Evolutionary conservation across 2,888 invertebrate genomes (phyloP).

Genomic region (Sisyra nigra): DNA sequence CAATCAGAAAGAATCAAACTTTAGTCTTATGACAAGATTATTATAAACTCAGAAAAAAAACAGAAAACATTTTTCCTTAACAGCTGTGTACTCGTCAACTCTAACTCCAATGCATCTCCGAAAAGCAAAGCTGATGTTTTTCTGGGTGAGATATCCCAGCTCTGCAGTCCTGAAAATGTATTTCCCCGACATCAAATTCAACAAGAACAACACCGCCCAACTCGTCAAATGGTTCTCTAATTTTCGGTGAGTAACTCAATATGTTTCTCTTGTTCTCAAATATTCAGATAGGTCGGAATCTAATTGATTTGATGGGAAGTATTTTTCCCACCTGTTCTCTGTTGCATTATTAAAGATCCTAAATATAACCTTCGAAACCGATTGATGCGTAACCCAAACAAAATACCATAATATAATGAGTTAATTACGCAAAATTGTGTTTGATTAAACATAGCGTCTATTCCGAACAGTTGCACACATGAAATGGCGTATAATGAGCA

Average conservation of each 20-base stretch:
- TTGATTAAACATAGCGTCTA: too few relatives aligned
- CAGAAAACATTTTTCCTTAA: conserved; percentile 49
- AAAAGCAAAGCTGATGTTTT: conserved; percentile 99
- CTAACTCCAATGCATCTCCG: conserved; percentile 99
- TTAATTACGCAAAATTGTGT: too few relatives aligned
- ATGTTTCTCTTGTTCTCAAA: conserved; percentile 9
- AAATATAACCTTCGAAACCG: too few relatives aligned
- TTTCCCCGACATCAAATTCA: conserved; percentile 99
- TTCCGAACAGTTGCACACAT: conserved; percentile 4
- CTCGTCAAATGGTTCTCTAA: conserved; percentile 99
- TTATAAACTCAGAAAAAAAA: background rate
- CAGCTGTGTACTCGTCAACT: conserved; percentile 83
- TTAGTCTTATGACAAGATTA: background rate
- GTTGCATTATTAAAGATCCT: too few relatives aligned
- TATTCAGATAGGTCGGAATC: too few relatives aligned
- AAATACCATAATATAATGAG: too few relatives aligned
- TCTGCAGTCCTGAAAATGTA: conserved; percentile 99
- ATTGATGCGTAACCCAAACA: too few relatives aligned
- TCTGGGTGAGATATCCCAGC: conserved; percentile 99
- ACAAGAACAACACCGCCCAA: conserved; percentile 99
- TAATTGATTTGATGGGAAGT: too few relatives aligned
- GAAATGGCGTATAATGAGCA: conserved; percentile 3
- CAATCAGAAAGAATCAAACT: background rate
- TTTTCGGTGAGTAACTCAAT: conserved; percentile 70
- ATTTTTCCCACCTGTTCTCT: too few relatives aligned